A percentile compares a stretch with the other conserved stretches of the same genome.
Evolutionary conservation across 2,797 vertebrate genomes (phyloP).

Genomic region (Graptemys geographica): DNA sequence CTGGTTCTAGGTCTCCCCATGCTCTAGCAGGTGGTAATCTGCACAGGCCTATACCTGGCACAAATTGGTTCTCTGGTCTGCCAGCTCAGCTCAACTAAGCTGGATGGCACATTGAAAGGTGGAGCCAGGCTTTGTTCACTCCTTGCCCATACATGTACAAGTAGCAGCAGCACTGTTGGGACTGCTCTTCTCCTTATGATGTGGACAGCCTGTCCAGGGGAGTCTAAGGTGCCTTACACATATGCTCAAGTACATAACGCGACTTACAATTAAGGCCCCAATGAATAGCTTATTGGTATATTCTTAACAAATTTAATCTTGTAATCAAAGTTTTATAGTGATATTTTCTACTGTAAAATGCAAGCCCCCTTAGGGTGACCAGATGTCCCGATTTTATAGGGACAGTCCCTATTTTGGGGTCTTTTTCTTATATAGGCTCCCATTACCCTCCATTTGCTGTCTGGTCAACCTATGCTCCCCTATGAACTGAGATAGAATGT

Average conservation of each 20-base stretch:
- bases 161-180: not conserved
- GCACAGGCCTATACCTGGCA: not conserved
- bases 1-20: not conserved
- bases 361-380: too few relatives aligned
- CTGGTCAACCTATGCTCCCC: not conserved
- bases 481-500: not conserved
- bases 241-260: not conserved
- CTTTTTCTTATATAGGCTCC: too few relatives aligned
- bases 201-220: not conserved
- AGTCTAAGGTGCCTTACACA: not conserved
- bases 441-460: too few relatives aligned
- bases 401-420: too few relatives aligned
- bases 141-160: not conserved
- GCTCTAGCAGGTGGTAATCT: not conserved
- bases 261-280: not conserved
- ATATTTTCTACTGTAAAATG: not conserved
- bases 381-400: too few relatives aligned
- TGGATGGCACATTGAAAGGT: not conserved
- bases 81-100: not conserved
- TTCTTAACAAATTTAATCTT: not conserved
- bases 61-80: not conserved
- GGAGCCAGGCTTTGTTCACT: not conserved
- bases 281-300: not conserved
- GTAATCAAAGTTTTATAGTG: not conserved
- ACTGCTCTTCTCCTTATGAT: not conserved